Evolutionary conservation across 2,113 vertebrate genomes (phyloP), one percentile per base, ranked within the genome.

Genomic region (Pluvianellus socialis): DNA sequence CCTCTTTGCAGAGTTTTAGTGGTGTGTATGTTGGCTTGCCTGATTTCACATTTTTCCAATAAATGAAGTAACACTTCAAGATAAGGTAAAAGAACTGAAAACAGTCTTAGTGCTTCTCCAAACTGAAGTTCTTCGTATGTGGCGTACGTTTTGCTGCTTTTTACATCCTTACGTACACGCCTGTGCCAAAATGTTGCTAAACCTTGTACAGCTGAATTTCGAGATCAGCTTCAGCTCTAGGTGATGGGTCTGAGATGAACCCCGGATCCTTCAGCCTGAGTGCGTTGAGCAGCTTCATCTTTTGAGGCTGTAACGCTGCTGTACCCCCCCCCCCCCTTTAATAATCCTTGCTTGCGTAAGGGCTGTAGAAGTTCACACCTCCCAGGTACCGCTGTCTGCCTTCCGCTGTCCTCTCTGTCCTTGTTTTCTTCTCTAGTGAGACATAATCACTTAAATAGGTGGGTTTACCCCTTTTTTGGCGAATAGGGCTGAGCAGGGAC

Each of bases 241-340:
- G 53, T 33, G 21, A 16, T 40, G 3, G 12, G 4, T 62, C 50
- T 71, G 27, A 3, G 20, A 20, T 22, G 59, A 80, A 42, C 11
- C 13, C 49, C 2, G 4, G 5, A 45, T 49, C 7, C 18, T 38
- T 74, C 11, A 12, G 15, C 53, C 16, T 2, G 1, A n/a, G 35
- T 27, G 32, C 30, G 7, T 10, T 10, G 45, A 61, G 53, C n/a
- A 68, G 32, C 32, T 65, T 42, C 5, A 18, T 42, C 7, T 63
- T 91, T 42, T 76, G 63, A 45, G 3, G 15, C 20, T 40, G 40
- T 53, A 17, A 23, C 26, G 33, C 49, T 90, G 40, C 49, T 52
- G 4, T 86, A 26, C 53, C 33, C 55, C 55, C 30, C n/a, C n/a
- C 49, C 9, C 28, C 18, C 52, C 26, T 50, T 62, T 14, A 55